These are phyloP conservation scores for Zosterops borbonicus DNA, from an alignment of 2,113 vertebrate genomes.

Conservation along the genomic window DNA sequence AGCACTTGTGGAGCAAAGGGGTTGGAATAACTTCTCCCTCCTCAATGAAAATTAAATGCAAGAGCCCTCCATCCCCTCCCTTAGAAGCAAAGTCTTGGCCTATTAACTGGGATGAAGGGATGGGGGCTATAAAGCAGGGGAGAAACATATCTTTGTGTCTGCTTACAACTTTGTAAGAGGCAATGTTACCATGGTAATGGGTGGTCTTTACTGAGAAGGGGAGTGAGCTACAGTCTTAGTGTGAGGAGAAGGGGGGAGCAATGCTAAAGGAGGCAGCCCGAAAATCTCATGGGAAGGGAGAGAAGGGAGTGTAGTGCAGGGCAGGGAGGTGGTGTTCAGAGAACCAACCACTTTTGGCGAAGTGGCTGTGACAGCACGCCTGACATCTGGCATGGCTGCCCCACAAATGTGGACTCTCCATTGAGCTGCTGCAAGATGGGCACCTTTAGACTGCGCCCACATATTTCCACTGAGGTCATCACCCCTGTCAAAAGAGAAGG, in stretches of 20 bases:
- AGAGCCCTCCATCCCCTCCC: neutral
- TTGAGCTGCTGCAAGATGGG: neutral
- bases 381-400: neutral
- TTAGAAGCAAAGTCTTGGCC: neutral
- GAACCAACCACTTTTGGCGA: neutral
- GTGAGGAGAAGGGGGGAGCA: neutral
- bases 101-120: neutral
- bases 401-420: neutral
- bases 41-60: neutral
- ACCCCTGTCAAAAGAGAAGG: neutral
- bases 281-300: neutral
- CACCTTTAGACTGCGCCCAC: neutral
- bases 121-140: neutral
- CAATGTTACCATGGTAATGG: conserved; percentile 67
- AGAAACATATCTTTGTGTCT: conserved; percentile 52
- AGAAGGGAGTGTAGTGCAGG: neutral
- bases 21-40: neutral
- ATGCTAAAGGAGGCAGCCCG: neutral
- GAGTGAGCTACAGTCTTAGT: neutral
- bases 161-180: conserved; percentile 52
- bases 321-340: neutral
- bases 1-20: neutral
- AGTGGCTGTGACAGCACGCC: neutral
- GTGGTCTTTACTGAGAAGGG: conserved; percentile 48
- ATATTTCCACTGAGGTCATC: neutral